Conservation (phyloP, 2,888 invertebrate species). For the Cacoxenus indagator region DNA sequence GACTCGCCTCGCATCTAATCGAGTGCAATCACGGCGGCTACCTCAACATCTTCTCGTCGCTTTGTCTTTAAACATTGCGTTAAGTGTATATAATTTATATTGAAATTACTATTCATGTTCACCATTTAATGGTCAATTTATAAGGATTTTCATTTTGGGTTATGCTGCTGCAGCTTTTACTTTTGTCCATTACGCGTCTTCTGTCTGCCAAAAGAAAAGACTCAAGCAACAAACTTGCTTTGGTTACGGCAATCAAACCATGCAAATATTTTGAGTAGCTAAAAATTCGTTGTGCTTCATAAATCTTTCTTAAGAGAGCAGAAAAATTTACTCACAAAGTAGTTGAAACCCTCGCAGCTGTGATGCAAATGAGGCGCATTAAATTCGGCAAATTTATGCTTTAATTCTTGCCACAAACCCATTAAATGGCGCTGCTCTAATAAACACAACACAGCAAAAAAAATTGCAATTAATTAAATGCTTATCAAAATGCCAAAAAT, state of each 20-base stretch:
- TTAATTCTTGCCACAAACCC: slow-evolving; percentile 38
- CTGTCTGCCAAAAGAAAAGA: slow-evolving; percentile 33
- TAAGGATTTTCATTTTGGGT: slow-evolving; percentile 47
- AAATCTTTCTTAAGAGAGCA: too few relatives aligned
- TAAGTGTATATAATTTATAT: slow-evolving; percentile 61
- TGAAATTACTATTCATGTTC: slow-evolving; percentile 53
- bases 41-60: slow-evolving; percentile 12
- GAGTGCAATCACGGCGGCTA: slow-evolving; percentile 35
- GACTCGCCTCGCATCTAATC: slow-evolving; percentile 9
- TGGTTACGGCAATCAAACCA: slow-evolving; percentile 17
- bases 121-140: slow-evolving; percentile 58
- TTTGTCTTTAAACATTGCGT: slow-evolving; percentile 19
- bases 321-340: too few relatives aligned
- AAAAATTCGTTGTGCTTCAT: slow-evolving; percentile 5
- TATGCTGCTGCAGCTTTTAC: slow-evolving; percentile 5
- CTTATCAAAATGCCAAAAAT: background rate
- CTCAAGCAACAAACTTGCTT: slow-evolving; percentile 34
- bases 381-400: slow-evolving; percentile 3
- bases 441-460: slow-evolving; percentile 27
- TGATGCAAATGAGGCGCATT: background rate
- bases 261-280: slow-evolving; percentile 24
- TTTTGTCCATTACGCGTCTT: slow-evolving; percentile 13
- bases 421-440: slow-evolving; percentile 46
- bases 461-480: background rate
- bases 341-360: too few relatives aligned